These are phyloP conservation scores for Phortica variegata DNA, from an alignment of 1,140 invertebrate genomes.

Conservation along the genomic window DNA sequence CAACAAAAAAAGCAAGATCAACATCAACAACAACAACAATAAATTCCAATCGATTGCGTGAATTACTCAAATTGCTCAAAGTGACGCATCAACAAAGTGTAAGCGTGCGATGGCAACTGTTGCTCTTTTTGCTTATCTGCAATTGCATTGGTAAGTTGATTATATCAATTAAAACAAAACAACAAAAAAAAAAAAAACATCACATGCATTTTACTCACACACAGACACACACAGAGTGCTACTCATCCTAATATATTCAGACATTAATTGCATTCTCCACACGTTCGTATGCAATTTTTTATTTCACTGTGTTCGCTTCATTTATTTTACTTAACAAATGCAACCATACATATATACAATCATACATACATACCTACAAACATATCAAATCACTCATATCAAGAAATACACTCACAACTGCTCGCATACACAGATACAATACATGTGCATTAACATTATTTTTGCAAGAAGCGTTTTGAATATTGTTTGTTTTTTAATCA, in stretches of 20 bases:
- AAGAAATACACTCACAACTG: too few species aligned
- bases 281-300: slow-evolving; percentile 18
- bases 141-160: slow-evolving; percentile 49
- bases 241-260: slow-evolving; percentile 10
- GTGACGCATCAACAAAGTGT: neutral
- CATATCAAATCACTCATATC: too few species aligned
- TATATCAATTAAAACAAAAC: slow-evolving; percentile 11
- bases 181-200: neutral
- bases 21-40: neutral
- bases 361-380: too few species aligned
- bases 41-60: too few species aligned
- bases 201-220: too few species aligned
- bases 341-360: too few species aligned
- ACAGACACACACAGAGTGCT: too few species aligned
- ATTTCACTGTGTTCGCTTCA: neutral
- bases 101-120: slow-evolving; percentile 27
- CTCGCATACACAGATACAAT: too few species aligned
- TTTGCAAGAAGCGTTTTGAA: neutral
- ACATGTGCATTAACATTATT: neutral
- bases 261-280: slow-evolving; percentile 5
- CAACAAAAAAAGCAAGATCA: slow-evolving; percentile 9
- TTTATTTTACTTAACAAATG: neutral
- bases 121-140: slow-evolving; percentile 31
- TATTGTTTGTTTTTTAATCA: neutral
- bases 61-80: neutral